phyloP scores from a whole-genome alignment of 53 echinoderm and acorn worm genomes.

The Temnopleurus reevesii region DNA sequence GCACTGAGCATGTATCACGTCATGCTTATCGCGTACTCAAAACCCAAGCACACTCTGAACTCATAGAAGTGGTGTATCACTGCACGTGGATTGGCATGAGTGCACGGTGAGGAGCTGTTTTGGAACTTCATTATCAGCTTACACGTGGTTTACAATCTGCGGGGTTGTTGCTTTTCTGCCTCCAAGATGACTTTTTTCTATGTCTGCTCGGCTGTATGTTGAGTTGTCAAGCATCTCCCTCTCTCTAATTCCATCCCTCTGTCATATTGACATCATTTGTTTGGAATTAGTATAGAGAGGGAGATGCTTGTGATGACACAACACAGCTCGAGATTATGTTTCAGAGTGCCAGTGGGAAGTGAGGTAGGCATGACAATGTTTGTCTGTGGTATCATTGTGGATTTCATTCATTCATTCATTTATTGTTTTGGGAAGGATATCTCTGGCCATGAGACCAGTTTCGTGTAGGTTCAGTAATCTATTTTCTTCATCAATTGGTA shows the following conservation, averaged over 20 bases:
- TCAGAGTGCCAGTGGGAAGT: constrained; percentile 34
- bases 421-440: neutral
- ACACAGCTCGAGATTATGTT: constrained; percentile 17
- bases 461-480: neutral
- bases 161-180: neutral
- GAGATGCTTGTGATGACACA: constrained; percentile 48
- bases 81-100: constrained; percentile 42
- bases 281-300: neutral
- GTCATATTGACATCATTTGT: constrained; percentile 52
- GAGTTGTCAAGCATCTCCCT: neutral
- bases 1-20: constrained; percentile 7
- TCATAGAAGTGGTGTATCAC: constrained; percentile 25
- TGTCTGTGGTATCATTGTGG: constrained; percentile 2
- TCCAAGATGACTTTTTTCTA: neutral
- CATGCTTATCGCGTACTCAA: constrained; percentile 19
- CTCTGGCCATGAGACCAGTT: neutral
- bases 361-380: constrained; percentile 38
- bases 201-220: neutral
- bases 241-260: neutral
- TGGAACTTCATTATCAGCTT: neutral
- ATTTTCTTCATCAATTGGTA: neutral
- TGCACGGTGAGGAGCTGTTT: neutral
- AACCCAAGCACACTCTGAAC: constrained; percentile 49
- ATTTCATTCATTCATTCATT: neutral
- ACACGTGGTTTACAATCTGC: constrained; percentile 32